Evolutionary conservation across 2,797 vertebrate species (phyloP).

Genomic region (Rhinatrema bivittatum): DNA sequence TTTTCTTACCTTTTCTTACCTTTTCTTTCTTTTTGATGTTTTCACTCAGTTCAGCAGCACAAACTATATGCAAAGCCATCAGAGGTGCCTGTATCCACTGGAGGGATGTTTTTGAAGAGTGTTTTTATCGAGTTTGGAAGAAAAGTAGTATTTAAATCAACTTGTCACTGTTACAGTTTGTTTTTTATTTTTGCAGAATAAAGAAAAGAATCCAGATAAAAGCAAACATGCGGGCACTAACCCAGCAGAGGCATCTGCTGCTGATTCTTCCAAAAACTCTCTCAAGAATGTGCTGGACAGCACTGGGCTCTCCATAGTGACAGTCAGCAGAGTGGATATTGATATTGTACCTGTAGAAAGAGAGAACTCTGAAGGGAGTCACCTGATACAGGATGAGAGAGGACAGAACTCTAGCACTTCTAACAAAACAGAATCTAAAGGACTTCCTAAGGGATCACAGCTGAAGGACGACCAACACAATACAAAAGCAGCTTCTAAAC

Average conservation of each 20-base stretch:
- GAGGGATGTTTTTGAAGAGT: no score
- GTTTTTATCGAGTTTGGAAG: no score
- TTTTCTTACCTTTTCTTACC: no score
- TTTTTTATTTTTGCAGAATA: constrained; percentile 49
- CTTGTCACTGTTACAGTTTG: background rate
- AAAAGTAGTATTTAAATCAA: no score
- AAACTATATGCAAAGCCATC: no score
- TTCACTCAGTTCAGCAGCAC: no score
- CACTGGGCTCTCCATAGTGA: constrained; percentile 59
- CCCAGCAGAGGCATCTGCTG: constrained; percentile 23
- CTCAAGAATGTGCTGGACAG: constrained; percentile 39
- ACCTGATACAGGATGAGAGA: constrained; percentile 23
- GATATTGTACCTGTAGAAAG: constrained; percentile 54
- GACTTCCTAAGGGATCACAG: constrained; percentile 19
- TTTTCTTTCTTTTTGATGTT: no score
- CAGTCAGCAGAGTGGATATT: constrained; percentile 76
- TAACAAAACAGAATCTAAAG: constrained; percentile 28
- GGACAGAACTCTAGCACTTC: constrained; percentile 25
- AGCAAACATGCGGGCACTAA: constrained; percentile 37
- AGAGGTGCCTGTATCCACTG: no score
- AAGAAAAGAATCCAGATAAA: constrained; percentile 47
- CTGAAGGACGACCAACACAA: constrained; percentile 27
- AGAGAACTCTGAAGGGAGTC: constrained; percentile 19
- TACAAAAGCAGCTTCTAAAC: constrained; percentile 12
- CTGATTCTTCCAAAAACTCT: constrained; percentile 23